A percentile compares a stretch with the other conserved stretches of the same genome.
phyloP scores from a whole-genome alignment of 2,888 invertebrate species.

The Chrysomela aeneicollis region DNA sequence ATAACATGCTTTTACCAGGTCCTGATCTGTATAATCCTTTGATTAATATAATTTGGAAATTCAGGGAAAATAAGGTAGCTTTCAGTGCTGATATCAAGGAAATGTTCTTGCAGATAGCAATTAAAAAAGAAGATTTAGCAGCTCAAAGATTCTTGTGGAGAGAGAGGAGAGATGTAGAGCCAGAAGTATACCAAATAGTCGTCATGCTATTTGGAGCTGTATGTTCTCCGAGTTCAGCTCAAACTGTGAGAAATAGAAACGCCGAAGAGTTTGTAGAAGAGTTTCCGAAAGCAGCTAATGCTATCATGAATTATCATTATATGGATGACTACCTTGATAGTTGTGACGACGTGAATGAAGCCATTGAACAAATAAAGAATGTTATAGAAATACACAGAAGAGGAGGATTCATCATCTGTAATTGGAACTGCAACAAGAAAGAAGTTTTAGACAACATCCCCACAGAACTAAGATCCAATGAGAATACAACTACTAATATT shows the following conservation, averaged over 20 bases:
- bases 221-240: no score
- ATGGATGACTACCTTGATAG: conserved; percentile 14
- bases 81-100: background rate
- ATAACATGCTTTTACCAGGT: background rate
- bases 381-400: conserved; percentile 9
- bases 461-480: background rate
- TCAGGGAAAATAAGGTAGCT: background rate
- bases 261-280: background rate
- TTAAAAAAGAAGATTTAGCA: no score
- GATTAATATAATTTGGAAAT: background rate
- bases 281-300: conserved; percentile 4
- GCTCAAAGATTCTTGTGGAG: background rate
- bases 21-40: background rate
- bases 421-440: background rate
- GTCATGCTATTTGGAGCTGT: no score
- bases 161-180: no score
- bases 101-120: no score
- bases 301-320: background rate
- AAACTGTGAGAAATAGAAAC: no score
- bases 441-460: conserved; percentile 6
- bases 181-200: no score
- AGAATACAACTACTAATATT: background rate
- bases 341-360: background rate
- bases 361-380: conserved; percentile 5
- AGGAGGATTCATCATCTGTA: no score